A percentile compares a stretch with the other conserved stretches of the same genome.
These are phyloP conservation scores for Oligia fasciuncula DNA, from an alignment of 2,888 invertebrate genomes.

Conservation along the genomic window DNA sequence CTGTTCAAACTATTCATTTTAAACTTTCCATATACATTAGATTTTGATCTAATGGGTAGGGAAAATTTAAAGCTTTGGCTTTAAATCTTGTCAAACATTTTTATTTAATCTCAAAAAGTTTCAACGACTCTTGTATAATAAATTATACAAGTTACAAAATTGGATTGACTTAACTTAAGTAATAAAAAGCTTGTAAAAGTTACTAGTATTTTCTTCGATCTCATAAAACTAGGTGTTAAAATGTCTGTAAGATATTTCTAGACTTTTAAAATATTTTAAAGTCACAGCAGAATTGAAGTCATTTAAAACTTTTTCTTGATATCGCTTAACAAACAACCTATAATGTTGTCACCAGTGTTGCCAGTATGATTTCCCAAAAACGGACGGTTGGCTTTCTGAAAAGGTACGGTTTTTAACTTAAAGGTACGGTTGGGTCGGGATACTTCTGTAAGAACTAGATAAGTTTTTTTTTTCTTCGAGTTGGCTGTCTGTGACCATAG, in stretches of 20 bases:
- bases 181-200: constrained; percentile 24
- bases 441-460: no score
- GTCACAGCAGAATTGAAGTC: not conserved
- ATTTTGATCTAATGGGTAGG: no score
- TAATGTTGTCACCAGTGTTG: no score
- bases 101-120: constrained; percentile 41
- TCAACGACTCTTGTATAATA: constrained; percentile 3
- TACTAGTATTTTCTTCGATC: constrained; percentile 12
- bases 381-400: no score
- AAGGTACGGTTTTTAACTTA: no score
- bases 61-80: no score
- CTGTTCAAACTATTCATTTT: constrained; percentile 10
- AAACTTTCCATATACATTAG: constrained; percentile 18
- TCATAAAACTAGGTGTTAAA: constrained; percentile 21
- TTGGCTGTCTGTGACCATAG: no score
- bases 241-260: constrained; percentile 10
- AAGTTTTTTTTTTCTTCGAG: no score
- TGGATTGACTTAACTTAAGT: not conserved
- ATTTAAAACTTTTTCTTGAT: not conserved
- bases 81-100: constrained; percentile 23
- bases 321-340: not conserved
- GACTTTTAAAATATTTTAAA: constrained; percentile 25
- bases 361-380: no score
- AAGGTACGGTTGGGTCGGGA: no score
- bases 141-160: not conserved